Evolutionary conservation across 2,113 vertebrate genomes (phyloP).

Genomic region (Elephantulus edwardii): DNA sequence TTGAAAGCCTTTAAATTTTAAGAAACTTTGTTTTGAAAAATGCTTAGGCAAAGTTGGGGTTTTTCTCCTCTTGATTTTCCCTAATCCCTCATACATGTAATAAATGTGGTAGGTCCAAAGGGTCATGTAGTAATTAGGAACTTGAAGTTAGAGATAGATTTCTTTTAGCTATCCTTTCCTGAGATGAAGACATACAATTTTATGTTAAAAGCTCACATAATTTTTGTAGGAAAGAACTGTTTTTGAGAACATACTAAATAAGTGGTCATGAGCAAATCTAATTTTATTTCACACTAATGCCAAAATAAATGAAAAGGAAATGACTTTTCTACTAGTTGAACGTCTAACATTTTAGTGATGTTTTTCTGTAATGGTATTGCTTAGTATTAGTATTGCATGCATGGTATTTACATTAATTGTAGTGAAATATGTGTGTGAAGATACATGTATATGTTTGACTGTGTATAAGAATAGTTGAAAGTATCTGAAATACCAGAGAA

Average conservation of each 20-base stretch:
- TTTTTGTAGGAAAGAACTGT: conserved; percentile 55
- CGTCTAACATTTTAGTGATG: conserved; percentile 8
- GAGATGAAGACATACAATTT: conserved; percentile 42
- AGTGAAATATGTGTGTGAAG: conserved; percentile 55
- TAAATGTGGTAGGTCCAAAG: conserved; percentile 24
- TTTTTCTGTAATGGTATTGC: conserved; percentile 63
- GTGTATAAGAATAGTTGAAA: conserved; percentile 61
- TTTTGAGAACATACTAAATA: conserved; percentile 40
- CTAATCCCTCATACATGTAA: conserved; percentile 9
- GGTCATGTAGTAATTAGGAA: conserved; percentile 53
- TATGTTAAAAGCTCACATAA: not conserved
- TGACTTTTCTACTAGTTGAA: not conserved
- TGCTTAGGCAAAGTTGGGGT: not conserved
- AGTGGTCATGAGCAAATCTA: conserved; percentile 32
- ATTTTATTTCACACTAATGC: conserved; percentile 38
- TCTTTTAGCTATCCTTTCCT: conserved; percentile 63
- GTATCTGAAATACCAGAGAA: conserved; percentile 70
- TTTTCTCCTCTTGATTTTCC: conserved; percentile 51
- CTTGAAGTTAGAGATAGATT: not conserved
- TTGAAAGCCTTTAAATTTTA: conserved; percentile 55
- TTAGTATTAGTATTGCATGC: conserved; percentile 44
- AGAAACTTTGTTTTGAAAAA: conserved; percentile 38
- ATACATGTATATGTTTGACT: conserved; percentile 47
- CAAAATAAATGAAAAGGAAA: conserved; percentile 13
- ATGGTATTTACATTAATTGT: conserved; percentile 64